A percentile compares a stretch with the other conserved stretches of the same genome.
phyloP scores from a whole-genome alignment of 2,113 vertebrate species.

The Lophura nycthemera region DNA sequence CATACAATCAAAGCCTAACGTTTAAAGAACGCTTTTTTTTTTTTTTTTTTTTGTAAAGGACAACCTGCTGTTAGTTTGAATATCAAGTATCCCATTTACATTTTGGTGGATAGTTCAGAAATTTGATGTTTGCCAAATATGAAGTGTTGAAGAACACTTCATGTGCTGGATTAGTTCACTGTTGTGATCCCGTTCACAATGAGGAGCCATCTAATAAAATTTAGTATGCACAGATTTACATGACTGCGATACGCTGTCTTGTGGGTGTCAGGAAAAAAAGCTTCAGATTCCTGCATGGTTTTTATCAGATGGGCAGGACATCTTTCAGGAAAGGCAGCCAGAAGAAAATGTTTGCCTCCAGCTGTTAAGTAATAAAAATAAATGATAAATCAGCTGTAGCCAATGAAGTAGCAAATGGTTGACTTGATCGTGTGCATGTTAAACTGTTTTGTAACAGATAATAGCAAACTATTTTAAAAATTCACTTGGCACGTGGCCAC shows the following conservation, averaged over 20 bases:
- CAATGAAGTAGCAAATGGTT: constrained; percentile 21
- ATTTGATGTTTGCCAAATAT: constrained; percentile 74
- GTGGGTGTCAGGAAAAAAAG: not conserved
- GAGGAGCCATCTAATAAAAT: constrained; percentile 44
- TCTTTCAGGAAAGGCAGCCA: constrained; percentile 9
- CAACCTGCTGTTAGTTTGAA: constrained; percentile 73
- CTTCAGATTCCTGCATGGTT: not conserved
- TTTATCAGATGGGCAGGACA: constrained; percentile 40
- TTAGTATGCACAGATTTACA: constrained; percentile 5
- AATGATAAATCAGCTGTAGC: constrained; percentile 24
- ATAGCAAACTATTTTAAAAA: constrained; percentile 1
- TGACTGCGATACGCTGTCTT: not conserved
- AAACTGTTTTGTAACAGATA: constrained; percentile 17
- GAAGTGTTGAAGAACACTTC: constrained; percentile 71
- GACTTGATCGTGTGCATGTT: not conserved
- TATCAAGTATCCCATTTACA: constrained; percentile 75
- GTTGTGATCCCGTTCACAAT: constrained; percentile 51
- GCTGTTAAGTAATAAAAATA: constrained; percentile 9
- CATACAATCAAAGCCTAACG: constrained; percentile 10
- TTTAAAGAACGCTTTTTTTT: constrained; percentile 28
- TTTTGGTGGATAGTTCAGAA: constrained; percentile 70
- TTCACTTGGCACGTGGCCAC: not conserved
- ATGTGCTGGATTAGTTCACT: constrained; percentile 59
- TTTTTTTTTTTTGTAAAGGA: constrained; percentile 54
- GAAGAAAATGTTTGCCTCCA: constrained; percentile 31